These are phyloP conservation scores for Ridgeia piscesae DNA, from an alignment of 1,140 invertebrate species.

Conservation along the genomic window DNA sequence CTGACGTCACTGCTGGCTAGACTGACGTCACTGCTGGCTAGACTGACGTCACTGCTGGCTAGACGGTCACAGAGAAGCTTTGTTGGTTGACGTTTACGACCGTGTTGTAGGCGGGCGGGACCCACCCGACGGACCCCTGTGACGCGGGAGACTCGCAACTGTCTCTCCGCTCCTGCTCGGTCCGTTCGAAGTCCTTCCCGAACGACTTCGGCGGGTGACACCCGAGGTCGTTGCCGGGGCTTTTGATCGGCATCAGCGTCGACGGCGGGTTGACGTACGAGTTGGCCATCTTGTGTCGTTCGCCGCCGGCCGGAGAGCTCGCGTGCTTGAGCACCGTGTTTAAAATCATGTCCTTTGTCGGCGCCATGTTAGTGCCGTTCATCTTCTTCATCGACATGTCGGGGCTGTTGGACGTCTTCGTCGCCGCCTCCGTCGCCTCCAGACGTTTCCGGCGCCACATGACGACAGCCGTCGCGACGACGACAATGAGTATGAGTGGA, in stretches of 20 bases:
- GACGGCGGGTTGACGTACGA: background rate
- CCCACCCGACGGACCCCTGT: background rate
- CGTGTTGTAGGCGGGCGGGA: background rate
- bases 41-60: background rate
- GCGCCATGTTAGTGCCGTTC: background rate
- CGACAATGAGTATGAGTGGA: background rate
- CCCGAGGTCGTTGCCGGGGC: background rate
- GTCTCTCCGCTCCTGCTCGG: background rate
- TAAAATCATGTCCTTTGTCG: background rate
- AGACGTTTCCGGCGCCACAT: background rate
- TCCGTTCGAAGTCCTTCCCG: slow-evolving; percentile 9
- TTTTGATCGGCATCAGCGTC: background rate
- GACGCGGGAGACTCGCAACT: background rate
- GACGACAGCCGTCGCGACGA: slow-evolving; percentile 1
- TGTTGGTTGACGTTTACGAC: background rate
- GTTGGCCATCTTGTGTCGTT: background rate
- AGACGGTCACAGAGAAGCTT: slow-evolving; percentile 8
- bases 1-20: background rate
- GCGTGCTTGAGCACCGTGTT: background rate
- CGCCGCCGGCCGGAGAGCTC: background rate
- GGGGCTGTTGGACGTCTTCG: background rate
- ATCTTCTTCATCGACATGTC: background rate
- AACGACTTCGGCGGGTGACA: background rate
- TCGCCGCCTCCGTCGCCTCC: background rate
- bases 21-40: background rate